phyloP scores from a whole-genome alignment of 2,797 vertebrate species.

The Lutjanus campechanus region DNA sequence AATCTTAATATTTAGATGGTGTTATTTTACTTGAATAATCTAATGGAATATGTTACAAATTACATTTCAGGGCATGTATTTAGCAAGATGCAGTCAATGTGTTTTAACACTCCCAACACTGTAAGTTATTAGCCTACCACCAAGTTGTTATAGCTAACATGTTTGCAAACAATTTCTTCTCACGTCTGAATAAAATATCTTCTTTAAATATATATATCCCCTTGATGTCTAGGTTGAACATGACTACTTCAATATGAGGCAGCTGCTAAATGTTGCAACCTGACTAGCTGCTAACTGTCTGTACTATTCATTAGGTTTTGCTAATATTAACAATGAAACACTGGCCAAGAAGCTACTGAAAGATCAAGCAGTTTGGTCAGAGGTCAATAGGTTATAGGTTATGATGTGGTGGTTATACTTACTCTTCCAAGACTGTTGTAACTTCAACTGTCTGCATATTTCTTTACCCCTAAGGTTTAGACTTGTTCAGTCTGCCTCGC shows the following conservation, averaged over 20 bases:
- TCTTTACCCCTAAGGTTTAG: background rate
- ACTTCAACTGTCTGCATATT: background rate
- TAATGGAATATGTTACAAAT: too few species aligned
- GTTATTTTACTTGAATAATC: too few species aligned
- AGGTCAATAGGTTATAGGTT: background rate
- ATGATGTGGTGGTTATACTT: background rate
- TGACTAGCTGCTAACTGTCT: background rate
- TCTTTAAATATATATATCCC: background rate
- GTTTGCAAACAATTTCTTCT: too few species aligned
- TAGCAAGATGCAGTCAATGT: too few species aligned
- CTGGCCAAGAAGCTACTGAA: background rate
- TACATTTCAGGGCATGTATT: too few species aligned
- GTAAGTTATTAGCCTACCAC: too few species aligned
- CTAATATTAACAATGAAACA: background rate
- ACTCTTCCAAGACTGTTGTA: background rate
- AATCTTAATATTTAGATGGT: too few species aligned
- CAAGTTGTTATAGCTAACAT: background rate
- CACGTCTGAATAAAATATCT: too few species aligned
- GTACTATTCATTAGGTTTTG: background rate
- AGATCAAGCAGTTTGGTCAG: background rate
- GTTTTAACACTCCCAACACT: too few species aligned
- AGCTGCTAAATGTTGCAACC: background rate
- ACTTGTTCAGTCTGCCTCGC: too few species aligned
- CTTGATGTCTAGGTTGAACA: constrained; percentile 76
- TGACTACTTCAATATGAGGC: constrained; percentile 84